phyloP scores from a whole-genome alignment of 2,888 invertebrate species.

The Cephalotes varians region DNA sequence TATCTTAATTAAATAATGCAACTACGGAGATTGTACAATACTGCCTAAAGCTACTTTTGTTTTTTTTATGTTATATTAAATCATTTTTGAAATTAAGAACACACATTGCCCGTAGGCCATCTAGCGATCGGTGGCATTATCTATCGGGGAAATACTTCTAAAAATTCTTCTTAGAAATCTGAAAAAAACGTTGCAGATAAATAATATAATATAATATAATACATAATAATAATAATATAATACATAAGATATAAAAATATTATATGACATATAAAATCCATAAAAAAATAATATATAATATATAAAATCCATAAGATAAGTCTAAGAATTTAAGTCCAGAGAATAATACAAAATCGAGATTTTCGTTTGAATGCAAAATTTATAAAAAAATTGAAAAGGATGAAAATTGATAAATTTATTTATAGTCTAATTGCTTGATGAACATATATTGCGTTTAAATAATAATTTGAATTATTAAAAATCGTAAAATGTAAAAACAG shows the following conservation, averaged over 20 bases:
- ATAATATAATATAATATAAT: background rate
- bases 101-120: background rate
- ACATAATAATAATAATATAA: background rate
- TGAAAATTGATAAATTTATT: background rate
- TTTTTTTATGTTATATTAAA: background rate
- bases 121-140: background rate
- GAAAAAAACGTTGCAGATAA: background rate
- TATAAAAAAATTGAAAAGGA: too few species aligned
- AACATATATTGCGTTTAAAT: background rate
- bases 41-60: background rate
- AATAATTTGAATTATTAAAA: background rate
- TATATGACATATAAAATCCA: background rate
- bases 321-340: background rate
- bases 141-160: background rate
- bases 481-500: background rate
- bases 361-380: background rate
- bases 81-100: background rate
- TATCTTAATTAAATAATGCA: background rate
- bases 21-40: background rate
- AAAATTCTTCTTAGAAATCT: background rate
- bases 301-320: background rate
- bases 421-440: background rate
- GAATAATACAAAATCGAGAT: background rate
- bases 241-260: background rate
- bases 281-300: background rate